Evolutionary conservation across 2,888 invertebrate species (phyloP).

Genomic region (Limnephilus rhombicus): DNA sequence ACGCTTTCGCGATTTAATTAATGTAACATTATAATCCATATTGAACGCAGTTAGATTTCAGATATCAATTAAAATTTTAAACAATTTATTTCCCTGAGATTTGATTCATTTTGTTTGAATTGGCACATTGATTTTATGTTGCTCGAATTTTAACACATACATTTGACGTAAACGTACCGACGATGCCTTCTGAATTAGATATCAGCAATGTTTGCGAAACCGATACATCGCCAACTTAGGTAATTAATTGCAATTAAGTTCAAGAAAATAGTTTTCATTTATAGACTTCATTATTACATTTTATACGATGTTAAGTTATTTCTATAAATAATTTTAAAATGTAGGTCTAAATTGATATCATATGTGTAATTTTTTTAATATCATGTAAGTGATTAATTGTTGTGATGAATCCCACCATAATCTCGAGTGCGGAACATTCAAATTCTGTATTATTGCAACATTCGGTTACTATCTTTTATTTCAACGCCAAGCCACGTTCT

Average conservation of each 20-base stretch:
- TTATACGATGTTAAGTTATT: too few species aligned
- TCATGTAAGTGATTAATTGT: background rate
- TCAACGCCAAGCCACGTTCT: background rate
- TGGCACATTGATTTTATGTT: background rate
- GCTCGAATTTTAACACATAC: background rate
- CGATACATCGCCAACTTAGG: background rate
- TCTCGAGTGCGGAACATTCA: background rate
- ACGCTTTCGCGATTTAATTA: background rate
- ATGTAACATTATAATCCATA: background rate
- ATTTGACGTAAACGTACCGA: background rate
- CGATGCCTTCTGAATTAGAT: background rate
- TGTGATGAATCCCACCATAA: background rate
- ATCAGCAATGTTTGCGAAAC: background rate
- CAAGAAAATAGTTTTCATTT: too few species aligned
- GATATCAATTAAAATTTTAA: background rate
- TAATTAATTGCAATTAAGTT: background rate
- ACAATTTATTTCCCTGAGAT: background rate
- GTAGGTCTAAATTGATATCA: background rate
- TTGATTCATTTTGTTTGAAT: background rate
- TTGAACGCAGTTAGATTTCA: background rate
- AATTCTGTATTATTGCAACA: background rate
- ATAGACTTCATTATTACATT: too few species aligned
- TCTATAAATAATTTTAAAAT: too few species aligned
- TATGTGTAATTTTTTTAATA: background rate
- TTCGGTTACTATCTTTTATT: background rate